phyloP scores from a whole-genome alignment of 2,797 vertebrate genomes.

The Arrhamphus sclerolepis region DNA sequence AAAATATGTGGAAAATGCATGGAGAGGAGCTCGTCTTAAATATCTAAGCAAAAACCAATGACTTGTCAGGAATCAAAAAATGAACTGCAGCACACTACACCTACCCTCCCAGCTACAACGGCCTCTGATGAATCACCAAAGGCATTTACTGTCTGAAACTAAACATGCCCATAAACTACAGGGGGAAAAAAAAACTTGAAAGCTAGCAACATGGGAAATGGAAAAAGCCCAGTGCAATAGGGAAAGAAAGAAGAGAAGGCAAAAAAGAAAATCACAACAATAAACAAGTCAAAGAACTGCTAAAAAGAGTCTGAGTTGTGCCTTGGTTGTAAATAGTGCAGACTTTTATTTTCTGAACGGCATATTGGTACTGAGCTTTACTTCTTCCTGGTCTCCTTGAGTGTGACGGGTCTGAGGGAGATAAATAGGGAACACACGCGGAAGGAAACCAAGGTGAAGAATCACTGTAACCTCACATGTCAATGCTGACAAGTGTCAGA shows the following conservation, averaged over 20 bases:
- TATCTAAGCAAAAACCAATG: neutral
- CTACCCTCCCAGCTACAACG: constrained; percentile 14
- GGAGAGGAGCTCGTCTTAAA: neutral
- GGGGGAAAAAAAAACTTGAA: constrained; percentile 18
- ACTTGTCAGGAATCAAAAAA: constrained; percentile 5
- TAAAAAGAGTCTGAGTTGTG: constrained; percentile 22
- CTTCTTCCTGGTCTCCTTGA: constrained; percentile 64
- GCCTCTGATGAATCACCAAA: constrained; percentile 52
- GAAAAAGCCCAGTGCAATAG: constrained; percentile 30
- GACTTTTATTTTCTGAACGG: constrained; percentile 52
- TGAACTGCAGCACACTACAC: neutral
- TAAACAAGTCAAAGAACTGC: constrained; percentile 60
- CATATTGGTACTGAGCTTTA: constrained; percentile 26
- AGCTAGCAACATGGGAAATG: constrained; percentile 40
- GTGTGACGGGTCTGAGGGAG: constrained; percentile 57
- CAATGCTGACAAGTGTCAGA: constrained; percentile 36
- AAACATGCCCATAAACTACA: constrained; percentile 45
- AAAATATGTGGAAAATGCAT: neutral
- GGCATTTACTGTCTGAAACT: constrained; percentile 43
- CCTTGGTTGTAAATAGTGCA: constrained; percentile 45
- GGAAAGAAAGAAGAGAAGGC: neutral
- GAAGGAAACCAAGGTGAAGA: constrained; percentile 40
- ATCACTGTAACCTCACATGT: constrained; percentile 41
- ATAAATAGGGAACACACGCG: constrained; percentile 48
- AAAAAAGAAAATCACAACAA: constrained; percentile 38